These are phyloP conservation scores for Andinoacara biseriatus DNA, from an alignment of 2,113 vertebrate species.

Conservation along the genomic window DNA sequence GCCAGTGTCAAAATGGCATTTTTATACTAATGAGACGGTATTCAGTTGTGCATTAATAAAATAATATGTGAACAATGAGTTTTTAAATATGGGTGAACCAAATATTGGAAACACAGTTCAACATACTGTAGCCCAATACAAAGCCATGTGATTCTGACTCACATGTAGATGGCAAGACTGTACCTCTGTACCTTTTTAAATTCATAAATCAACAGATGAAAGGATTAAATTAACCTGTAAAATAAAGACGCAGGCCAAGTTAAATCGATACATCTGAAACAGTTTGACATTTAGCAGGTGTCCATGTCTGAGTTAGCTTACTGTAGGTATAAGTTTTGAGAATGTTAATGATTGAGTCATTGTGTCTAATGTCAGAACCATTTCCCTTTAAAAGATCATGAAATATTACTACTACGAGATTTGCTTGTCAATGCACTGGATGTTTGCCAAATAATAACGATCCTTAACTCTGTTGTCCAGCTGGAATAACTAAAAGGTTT, in stretches of 20 bases:
- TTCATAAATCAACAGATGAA: not conserved
- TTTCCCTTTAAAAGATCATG: not conserved
- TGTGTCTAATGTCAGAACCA: not conserved
- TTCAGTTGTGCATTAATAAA: not conserved
- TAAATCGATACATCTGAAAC: no score
- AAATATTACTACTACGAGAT: not conserved
- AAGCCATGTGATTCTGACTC: not conserved
- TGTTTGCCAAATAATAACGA: conserved; percentile 2
- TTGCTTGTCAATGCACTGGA: not conserved
- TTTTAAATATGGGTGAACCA: not conserved
- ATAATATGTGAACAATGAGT: not conserved
- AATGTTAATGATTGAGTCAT: not conserved
- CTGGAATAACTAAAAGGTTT: conserved; percentile 90
- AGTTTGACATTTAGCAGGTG: no score
- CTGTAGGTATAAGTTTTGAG: not conserved
- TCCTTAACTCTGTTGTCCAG: conserved; percentile 67
- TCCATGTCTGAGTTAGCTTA: not conserved
- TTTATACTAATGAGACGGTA: no score
- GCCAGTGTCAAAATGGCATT: not conserved
- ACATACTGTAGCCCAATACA: not conserved
- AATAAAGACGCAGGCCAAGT: not conserved
- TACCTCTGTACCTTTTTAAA: not conserved
- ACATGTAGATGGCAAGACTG: not conserved
- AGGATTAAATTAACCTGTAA: not conserved
- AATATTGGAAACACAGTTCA: not conserved